These are phyloP conservation scores for Onychomys arenicola DNA, from an alignment of 2,797 vertebrate species.

Conservation along the genomic window DNA sequence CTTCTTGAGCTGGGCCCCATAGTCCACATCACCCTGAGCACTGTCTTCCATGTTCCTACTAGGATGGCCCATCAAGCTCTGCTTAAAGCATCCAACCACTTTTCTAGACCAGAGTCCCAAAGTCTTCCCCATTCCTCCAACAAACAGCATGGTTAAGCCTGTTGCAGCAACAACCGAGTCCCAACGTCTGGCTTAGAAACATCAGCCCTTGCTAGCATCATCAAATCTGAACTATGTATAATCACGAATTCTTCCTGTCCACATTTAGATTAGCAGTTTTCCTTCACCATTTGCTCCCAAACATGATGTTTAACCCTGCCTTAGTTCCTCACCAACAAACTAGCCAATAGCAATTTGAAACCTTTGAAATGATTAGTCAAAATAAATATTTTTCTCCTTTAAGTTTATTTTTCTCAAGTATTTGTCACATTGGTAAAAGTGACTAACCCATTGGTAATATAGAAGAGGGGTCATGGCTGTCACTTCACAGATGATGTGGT, in stretches of 20 bases:
- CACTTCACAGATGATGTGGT: neutral
- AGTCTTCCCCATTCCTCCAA: neutral
- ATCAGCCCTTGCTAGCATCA: neutral
- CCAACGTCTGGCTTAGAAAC: neutral
- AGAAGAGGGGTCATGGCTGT: neutral
- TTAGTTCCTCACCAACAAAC: neutral
- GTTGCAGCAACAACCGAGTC: neutral
- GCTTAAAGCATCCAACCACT: neutral
- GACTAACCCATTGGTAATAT: neutral
- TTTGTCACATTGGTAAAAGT: neutral
- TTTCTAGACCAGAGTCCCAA: neutral
- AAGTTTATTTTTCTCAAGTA: neutral
- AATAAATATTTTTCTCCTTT: neutral
- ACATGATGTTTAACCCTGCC: neutral
- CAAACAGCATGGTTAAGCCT: neutral
- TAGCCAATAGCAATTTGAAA: neutral
- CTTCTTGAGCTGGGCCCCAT: neutral
- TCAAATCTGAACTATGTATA: neutral
- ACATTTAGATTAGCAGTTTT: neutral
- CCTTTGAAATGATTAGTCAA: neutral
- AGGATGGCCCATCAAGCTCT: neutral
- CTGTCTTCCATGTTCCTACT: neutral
- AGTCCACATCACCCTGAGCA: too few species aligned
- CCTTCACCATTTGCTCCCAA: neutral
- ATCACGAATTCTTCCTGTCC: neutral